Evolutionary conservation across 1,140 invertebrate species (phyloP).

Genomic region (Atta texana): DNA sequence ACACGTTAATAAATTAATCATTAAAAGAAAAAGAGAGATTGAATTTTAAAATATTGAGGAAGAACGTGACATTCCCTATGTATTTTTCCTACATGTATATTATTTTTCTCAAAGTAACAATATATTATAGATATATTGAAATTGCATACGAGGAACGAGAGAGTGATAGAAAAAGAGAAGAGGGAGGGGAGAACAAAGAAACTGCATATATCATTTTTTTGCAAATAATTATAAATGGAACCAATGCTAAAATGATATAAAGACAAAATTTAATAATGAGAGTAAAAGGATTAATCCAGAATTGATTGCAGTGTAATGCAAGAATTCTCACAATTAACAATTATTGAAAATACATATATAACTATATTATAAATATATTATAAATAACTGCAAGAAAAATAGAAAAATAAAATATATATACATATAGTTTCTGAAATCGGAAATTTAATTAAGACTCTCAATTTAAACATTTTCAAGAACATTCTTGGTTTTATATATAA

Average conservation of each 20-base stretch:
- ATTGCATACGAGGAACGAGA: background rate
- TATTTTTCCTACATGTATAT: background rate
- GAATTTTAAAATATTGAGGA: background rate
- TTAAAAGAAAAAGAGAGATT: background rate
- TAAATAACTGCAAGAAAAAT: background rate
- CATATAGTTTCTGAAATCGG: background rate
- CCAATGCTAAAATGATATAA: background rate
- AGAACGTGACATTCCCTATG: background rate
- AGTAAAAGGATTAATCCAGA: background rate
- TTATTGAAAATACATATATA: background rate
- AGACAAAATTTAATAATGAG: background rate
- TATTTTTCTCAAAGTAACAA: conserved; percentile 19
- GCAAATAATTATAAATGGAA: background rate
- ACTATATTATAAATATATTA: too few species aligned
- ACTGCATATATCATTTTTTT: background rate
- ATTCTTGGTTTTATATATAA: background rate
- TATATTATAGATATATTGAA: background rate
- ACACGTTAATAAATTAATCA: background rate
- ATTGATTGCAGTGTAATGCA: background rate
- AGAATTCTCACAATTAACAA: background rate
- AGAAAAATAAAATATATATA: background rate
- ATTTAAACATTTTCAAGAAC: background rate
- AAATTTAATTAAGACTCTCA: background rate
- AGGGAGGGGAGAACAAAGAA: background rate
- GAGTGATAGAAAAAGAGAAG: too few species aligned